Conservation (phyloP, 2,888 invertebrate genomes). For the Torymus auratus region DNA sequence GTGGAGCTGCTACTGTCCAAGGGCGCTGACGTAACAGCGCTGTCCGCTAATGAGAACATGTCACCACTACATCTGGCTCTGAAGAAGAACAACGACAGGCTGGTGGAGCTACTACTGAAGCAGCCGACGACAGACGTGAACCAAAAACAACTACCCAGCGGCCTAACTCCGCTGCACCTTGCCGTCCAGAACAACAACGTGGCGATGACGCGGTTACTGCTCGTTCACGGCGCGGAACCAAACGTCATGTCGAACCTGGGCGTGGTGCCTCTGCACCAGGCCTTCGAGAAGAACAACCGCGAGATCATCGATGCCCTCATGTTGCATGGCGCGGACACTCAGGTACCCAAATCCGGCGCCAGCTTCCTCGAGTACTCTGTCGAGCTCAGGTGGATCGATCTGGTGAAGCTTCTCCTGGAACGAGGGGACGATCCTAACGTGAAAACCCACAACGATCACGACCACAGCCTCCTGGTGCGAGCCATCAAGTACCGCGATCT, state of each 20-base stretch:
- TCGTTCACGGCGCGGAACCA: not conserved
- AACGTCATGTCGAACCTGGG: not conserved
- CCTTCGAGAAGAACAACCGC: constrained; percentile 1
- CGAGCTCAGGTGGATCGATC: not conserved
- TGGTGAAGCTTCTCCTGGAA: not conserved
- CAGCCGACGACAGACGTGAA: constrained; percentile 15
- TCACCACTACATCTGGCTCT: constrained; percentile 15
- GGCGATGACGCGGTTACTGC: not conserved
- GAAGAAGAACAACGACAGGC: not conserved
- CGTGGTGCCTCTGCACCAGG: constrained; percentile 14
- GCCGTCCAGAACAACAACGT: not conserved
- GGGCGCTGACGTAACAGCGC: not conserved
- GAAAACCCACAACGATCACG: not conserved
- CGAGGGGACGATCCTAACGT: not conserved
- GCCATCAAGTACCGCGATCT: constrained; percentile 79
- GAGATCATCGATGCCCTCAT: not conserved
- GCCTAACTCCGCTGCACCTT: constrained; percentile 15
- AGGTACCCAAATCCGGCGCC: constrained; percentile 15
- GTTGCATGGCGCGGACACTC: not conserved
- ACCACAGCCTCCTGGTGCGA: constrained; percentile 77
- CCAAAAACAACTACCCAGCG: not conserved
- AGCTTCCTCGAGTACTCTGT: constrained; percentile 19
- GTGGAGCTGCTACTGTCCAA: not conserved
- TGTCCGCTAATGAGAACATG: not conserved
- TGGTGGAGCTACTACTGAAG: not conserved